Conservation (phyloP, 2,113 vertebrate genomes). For the Trogon surrucura region DNA sequence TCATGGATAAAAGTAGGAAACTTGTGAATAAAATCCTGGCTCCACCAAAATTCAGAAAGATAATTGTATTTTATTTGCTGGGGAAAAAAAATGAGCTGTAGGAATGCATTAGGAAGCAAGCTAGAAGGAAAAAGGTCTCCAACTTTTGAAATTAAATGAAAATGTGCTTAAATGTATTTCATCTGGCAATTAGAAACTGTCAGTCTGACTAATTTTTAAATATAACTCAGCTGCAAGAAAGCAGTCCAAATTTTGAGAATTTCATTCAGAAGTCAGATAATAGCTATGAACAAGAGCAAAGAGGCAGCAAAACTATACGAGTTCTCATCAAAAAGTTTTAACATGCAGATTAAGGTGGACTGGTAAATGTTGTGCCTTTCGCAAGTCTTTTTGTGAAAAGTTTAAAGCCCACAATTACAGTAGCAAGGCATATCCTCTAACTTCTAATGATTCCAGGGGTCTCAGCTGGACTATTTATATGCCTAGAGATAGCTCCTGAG, state of each 20-base stretch:
- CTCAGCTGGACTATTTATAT: neutral
- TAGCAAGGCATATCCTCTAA: neutral
- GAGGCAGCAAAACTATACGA: neutral
- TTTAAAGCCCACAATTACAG: neutral
- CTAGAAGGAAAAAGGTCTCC: neutral
- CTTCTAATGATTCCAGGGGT: neutral
- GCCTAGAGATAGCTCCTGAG: neutral
- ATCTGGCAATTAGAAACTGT: neutral
- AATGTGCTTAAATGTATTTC: neutral
- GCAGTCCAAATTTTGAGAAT: neutral
- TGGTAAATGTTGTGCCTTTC: neutral
- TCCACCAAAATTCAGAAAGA: neutral
- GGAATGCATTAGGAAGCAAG: neutral
- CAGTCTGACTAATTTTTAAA: neutral
- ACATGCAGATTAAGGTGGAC: neutral
- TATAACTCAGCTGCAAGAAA: neutral
- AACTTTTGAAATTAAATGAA: conserved; percentile 15
- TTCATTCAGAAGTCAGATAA: neutral
- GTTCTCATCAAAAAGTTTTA: neutral
- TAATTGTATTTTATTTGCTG: neutral
- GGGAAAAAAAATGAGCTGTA: neutral
- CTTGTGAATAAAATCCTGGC: neutral
- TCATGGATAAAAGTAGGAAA: neutral
- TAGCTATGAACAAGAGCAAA: neutral
- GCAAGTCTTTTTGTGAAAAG: neutral